Conservation (phyloP, 1,140 invertebrate species). For the Pachypsylla venusta region DNA sequence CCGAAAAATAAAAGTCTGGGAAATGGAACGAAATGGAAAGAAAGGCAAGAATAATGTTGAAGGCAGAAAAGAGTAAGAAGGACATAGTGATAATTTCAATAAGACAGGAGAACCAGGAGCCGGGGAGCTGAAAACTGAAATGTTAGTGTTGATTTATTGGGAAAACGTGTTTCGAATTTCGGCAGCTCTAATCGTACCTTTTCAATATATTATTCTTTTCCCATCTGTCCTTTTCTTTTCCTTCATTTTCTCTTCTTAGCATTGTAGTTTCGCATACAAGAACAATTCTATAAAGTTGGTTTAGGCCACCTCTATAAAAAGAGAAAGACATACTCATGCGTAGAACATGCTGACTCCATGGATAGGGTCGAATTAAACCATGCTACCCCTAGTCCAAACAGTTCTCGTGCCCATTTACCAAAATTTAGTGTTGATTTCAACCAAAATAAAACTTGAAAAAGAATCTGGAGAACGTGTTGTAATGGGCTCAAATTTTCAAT, state of each 20-base stretch:
- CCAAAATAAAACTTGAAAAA: too few species aligned
- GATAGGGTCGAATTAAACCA: too few species aligned
- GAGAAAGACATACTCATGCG: too few species aligned
- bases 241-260: neutral
- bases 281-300: too few species aligned
- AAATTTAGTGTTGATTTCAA: too few species aligned
- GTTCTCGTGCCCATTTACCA: too few species aligned
- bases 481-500: too few species aligned
- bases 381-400: too few species aligned
- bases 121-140: neutral
- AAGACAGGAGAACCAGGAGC: neutral
- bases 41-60: neutral
- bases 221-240: conserved; percentile 5
- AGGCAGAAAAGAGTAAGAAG: neutral
- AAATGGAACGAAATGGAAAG: neutral
- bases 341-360: too few species aligned
- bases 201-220: neutral
- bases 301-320: too few species aligned
- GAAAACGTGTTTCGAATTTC: neutral
- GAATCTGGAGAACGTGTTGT: too few species aligned
- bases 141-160: neutral
- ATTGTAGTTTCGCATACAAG: neutral
- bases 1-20: too few species aligned
- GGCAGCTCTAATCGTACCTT: neutral
- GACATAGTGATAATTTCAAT: neutral